Evolutionary conservation across 2,888 invertebrate genomes (phyloP).

Genomic region (Antitype chi): DNA sequence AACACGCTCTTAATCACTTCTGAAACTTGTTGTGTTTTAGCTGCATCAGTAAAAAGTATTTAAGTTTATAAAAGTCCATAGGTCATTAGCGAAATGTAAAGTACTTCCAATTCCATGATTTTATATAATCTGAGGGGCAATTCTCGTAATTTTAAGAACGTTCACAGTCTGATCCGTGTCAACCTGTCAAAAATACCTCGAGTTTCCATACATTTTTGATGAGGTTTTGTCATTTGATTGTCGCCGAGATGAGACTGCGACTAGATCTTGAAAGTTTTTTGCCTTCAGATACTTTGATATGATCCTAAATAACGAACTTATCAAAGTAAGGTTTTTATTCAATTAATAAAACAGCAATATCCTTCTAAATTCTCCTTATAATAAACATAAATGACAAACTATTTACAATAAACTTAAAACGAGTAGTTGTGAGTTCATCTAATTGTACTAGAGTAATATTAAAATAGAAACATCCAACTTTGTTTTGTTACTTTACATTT

Average conservation of each 20-base stretch:
- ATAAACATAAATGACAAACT: slow-evolving; percentile 55
- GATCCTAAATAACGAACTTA: not conserved
- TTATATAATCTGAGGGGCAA: too few species aligned
- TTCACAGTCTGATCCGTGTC: too few species aligned
- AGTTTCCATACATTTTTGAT: too few species aligned
- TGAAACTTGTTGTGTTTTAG: too few species aligned
- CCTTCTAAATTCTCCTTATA: slow-evolving; percentile 62
- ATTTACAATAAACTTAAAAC: slow-evolving; percentile 64
- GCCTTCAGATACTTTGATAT: not conserved
- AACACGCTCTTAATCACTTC: too few species aligned
- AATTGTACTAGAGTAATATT: slow-evolving; percentile 61
- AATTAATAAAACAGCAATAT: slow-evolving; percentile 47
- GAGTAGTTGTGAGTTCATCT: slow-evolving; percentile 57
- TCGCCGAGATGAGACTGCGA: too few species aligned
- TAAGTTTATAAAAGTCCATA: not conserved
- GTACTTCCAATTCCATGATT: not conserved
- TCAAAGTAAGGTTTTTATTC: not conserved
- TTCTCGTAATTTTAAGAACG: too few species aligned
- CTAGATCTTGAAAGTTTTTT: too few species aligned
- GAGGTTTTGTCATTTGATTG: too few species aligned
- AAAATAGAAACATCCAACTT: slow-evolving; percentile 50
- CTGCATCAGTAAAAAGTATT: not conserved
- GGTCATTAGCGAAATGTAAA: not conserved
- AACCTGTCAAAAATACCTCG: too few species aligned
- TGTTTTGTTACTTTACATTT: slow-evolving; percentile 6